Evolutionary conservation across 2,797 vertebrate genomes (phyloP).

Genomic region (Periophthalmus magnuspinnatus): DNA sequence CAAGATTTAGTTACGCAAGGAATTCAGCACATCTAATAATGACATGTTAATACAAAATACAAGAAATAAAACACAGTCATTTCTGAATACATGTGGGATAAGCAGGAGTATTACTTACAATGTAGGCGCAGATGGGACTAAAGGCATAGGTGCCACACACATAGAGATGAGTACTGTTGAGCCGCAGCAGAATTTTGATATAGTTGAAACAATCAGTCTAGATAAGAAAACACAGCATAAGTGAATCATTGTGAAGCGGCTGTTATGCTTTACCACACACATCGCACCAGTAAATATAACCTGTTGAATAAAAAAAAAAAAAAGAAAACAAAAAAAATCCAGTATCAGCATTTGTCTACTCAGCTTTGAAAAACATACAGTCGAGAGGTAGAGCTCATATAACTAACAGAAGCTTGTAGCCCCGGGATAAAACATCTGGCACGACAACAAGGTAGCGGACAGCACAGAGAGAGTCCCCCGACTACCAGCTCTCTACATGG

Average conservation of each 20-base stretch:
- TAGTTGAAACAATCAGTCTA: slow-evolving; percentile 97
- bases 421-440: slow-evolving; percentile 65
- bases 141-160: slow-evolving; percentile 93
- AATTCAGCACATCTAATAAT: slow-evolving; percentile 37
- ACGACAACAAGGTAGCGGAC: slow-evolving; percentile 63
- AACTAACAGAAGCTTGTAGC: slow-evolving; percentile 53
- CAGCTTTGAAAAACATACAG: slow-evolving; percentile 47
- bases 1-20: slow-evolving; percentile 37
- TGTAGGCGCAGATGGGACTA: slow-evolving; percentile 88
- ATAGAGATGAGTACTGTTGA: slow-evolving; percentile 90
- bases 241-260: slow-evolving; percentile 9
- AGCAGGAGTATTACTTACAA: slow-evolving; percentile 79
- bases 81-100: background rate
- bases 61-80: background rate
- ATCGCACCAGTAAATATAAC: slow-evolving; percentile 1
- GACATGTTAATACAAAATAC: slow-evolving; percentile 34
- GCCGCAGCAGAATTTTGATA: slow-evolving; percentile 89
- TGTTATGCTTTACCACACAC: slow-evolving; percentile 6
- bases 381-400: slow-evolving; percentile 35
- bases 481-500: slow-evolving; percentile 42
- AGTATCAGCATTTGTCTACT: slow-evolving; percentile 45
- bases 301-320: slow-evolving; percentile 14
- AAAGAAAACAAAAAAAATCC: slow-evolving; percentile 23
- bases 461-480: slow-evolving; percentile 36
- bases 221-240: slow-evolving; percentile 36